These are phyloP conservation scores for Phalacrocorax pelagicus DNA, from an alignment of 2,113 vertebrate genomes.

Conservation along the genomic window DNA sequence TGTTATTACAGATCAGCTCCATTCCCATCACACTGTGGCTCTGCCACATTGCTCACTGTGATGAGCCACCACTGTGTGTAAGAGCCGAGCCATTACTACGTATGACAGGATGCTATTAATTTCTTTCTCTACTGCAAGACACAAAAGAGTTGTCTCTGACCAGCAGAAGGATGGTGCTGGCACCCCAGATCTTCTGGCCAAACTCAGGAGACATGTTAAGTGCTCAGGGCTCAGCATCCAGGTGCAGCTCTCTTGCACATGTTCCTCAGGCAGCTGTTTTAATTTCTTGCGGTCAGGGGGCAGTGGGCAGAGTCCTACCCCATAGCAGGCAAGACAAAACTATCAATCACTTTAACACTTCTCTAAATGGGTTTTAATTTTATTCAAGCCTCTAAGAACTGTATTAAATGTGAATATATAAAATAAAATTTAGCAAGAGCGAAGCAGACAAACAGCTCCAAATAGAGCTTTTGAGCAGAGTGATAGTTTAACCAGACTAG, in stretches of 20 bases:
- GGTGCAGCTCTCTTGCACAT: not conserved
- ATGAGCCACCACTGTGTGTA: not conserved
- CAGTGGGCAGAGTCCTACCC: not conserved
- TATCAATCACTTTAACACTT: not conserved
- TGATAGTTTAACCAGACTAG: not conserved
- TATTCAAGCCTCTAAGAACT: not conserved
- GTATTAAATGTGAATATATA: not conserved
- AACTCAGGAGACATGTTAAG: not conserved
- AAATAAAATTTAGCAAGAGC: not conserved
- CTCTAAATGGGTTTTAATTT: not conserved
- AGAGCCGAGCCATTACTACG: not conserved
- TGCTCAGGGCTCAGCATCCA: not conserved
- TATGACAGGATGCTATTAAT: not conserved
- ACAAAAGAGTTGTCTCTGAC: not conserved
- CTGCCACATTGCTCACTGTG: not conserved
- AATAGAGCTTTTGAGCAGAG: not conserved
- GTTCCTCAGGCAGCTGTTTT: not conserved
- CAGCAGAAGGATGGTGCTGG: not conserved
- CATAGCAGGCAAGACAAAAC: not conserved
- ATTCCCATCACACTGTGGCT: not conserved
- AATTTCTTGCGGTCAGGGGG: not conserved
- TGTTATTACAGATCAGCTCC: accelerated
- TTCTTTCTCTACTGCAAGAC: not conserved
- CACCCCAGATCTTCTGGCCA: not conserved
- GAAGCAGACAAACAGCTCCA: not conserved